Percentiles rank a stretch among this genome's conserved stretches.
Evolutionary conservation across 2,113 vertebrate species (phyloP).

Genomic region (Sinocyclocheilus rhinocerous): DNA sequence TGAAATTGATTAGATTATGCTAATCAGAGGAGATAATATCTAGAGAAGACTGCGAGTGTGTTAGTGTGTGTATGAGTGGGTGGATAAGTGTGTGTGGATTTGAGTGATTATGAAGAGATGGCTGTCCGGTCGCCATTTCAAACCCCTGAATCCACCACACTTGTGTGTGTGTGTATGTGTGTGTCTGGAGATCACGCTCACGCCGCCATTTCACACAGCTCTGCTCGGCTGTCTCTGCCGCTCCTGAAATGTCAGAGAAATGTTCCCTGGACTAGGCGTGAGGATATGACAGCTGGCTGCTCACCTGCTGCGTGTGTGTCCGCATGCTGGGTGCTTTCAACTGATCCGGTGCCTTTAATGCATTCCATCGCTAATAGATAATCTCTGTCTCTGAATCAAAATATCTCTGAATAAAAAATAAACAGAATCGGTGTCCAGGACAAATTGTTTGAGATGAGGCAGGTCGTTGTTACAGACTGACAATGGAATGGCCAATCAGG

Average conservation of each 20-base stretch:
- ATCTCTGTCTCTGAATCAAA: background rate
- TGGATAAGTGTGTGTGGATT: slow-evolving; percentile 56
- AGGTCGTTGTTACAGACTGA: background rate
- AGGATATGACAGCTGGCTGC: slow-evolving; percentile 81
- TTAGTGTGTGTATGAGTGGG: slow-evolving; percentile 61
- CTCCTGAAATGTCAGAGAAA: slow-evolving; percentile 83
- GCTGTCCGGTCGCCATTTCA: slow-evolving; percentile 81
- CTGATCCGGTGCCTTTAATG: slow-evolving; percentile 30
- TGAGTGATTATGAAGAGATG: slow-evolving; percentile 67
- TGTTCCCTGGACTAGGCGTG: slow-evolving; percentile 80
- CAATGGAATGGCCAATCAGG: slow-evolving; percentile 11
- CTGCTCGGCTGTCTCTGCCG: slow-evolving; percentile 49
- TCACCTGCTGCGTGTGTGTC: slow-evolving; percentile 77
- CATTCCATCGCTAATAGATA: background rate
- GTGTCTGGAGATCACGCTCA: slow-evolving; percentile 55
- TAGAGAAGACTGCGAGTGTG: slow-evolving; percentile 51
- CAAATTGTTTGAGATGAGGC: background rate
- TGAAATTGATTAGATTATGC: slow-evolving; percentile 79
- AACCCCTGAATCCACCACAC: slow-evolving; percentile 76
- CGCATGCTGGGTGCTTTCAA: slow-evolving; percentile 54
- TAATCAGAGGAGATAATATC: slow-evolving; percentile 75
- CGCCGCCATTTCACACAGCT: slow-evolving; percentile 62
- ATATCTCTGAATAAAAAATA: slow-evolving; percentile 21
- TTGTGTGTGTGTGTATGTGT: slow-evolving; percentile 42
- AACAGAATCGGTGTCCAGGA: background rate